A percentile compares a stretch with the other conserved stretches of the same genome.
Evolutionary conservation across 2,113 vertebrate genomes (phyloP).

Genomic region (Nycticebus coucang): DNA sequence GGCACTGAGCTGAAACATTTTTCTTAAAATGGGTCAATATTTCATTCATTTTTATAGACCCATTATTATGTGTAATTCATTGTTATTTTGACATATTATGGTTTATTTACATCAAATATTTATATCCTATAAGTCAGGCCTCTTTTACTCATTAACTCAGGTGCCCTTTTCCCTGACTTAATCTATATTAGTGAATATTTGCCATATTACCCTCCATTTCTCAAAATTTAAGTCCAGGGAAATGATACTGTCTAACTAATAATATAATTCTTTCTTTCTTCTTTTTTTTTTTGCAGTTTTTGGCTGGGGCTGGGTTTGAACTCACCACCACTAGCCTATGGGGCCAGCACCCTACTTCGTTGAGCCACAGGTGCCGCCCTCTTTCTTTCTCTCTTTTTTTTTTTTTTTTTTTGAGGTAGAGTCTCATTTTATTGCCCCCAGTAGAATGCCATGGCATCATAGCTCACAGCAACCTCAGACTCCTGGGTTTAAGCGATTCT

Average conservation of each 20-base stretch:
- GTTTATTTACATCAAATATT: conserved; percentile 28
- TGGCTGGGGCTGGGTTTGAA: no score
- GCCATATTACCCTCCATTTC: neutral
- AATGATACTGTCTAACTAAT: neutral
- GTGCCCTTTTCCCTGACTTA: neutral
- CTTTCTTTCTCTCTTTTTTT: no score
- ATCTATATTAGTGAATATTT: neutral
- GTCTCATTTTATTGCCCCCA: no score
- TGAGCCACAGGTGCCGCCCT: no score
- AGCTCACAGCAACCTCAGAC: no score
- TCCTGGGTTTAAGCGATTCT: no score
- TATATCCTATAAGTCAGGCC: neutral
- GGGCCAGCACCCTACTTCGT: no score
- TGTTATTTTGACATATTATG: neutral
- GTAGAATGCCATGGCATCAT: no score
- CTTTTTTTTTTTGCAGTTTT: no score
- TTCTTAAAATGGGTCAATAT: neutral
- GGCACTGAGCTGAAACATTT: no score
- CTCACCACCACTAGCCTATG: no score
- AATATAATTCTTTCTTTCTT: neutral
- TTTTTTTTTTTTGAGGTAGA: no score
- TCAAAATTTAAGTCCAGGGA: neutral
- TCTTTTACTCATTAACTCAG: neutral
- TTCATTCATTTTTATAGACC: neutral
- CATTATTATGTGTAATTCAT: neutral